phyloP scores from a whole-genome alignment of 2,888 invertebrate genomes.

The Liposcelis brunnea region DNA sequence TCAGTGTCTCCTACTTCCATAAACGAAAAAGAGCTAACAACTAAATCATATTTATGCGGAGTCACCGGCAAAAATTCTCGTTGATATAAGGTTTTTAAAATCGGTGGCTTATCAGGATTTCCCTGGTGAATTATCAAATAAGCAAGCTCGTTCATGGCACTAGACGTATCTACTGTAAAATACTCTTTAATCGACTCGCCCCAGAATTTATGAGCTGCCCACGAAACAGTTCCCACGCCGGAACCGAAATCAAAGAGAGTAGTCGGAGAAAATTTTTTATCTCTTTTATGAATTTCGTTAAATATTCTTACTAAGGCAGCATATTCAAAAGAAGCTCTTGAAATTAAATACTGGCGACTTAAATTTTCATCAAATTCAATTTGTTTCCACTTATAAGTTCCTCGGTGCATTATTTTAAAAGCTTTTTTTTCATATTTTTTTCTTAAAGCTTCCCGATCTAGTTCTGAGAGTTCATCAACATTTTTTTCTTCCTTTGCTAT shows the following conservation, averaged over 20 bases:
- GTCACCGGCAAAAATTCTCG: slow-evolving; percentile 65
- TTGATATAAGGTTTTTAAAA: slow-evolving; percentile 46
- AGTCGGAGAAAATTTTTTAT: slow-evolving; percentile 51
- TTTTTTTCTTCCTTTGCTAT: slow-evolving; percentile 15
- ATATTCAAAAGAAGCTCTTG: slow-evolving; percentile 57
- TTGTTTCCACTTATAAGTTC: slow-evolving; percentile 56
- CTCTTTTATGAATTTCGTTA: slow-evolving; percentile 46
- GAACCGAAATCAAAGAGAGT: slow-evolving; percentile 83
- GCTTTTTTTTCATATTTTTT: slow-evolving; percentile 34
- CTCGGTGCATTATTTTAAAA: slow-evolving; percentile 35
- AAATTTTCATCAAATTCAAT: slow-evolving; percentile 48
- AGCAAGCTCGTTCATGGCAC: slow-evolving; percentile 66
- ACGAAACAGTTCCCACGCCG: slow-evolving; percentile 70
- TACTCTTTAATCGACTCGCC: slow-evolving; percentile 55
- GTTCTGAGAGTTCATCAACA: slow-evolving; percentile 15
- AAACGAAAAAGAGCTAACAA: slow-evolving; percentile 61
- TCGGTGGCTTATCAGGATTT: slow-evolving; percentile 38
- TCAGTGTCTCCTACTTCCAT: slow-evolving; percentile 56
- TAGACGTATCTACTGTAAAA: slow-evolving; percentile 67
- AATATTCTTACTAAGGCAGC: slow-evolving; percentile 51
- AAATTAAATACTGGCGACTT: slow-evolving; percentile 50
- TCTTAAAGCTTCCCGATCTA: slow-evolving; percentile 24
- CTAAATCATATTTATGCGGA: slow-evolving; percentile 52
- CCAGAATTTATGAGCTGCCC: slow-evolving; percentile 69
- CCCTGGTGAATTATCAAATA: slow-evolving; percentile 49